Evolutionary conservation across 1,140 invertebrate genomes (phyloP), one percentile per base, ranked within the genome.

Genomic region (Mercenaria mercenaria): DNA sequence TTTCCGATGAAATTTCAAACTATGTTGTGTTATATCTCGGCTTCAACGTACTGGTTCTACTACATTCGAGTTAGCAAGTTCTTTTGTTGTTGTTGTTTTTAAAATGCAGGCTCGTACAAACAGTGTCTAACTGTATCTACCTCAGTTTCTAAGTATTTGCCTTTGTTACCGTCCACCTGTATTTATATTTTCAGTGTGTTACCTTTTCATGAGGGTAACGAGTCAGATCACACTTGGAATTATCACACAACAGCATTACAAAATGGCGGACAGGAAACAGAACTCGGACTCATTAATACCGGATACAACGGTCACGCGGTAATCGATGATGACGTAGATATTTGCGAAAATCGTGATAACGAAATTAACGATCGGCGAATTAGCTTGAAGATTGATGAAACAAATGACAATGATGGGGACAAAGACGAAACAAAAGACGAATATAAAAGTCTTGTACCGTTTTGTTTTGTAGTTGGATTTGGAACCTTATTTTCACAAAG

Each of bases 401-500:
- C 0, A 23, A 26, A 29, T 15, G 37, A 26, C 2, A 1, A 43
- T 0, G 11, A 43, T 43, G 32, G 61, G n/a, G n/a, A 67, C 11
- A 41, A 20, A 18, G 10, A n/a, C 0, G 4, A n/a, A 4, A 43
- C 50, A 37, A 43, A 67, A 47, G 80, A n/a, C 39, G 79, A 74
- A 13, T 89, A 61, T 34, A 82, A 41, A 61, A 89, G 88, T 61
- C 59, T 89, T 32, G 47, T 89, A 8, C 79, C 80, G 18, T 89
- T 89, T 37, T 89, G 80, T 64, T n/a, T 89, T 1, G 34, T 89
- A 0, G 26, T 83, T 23, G 88, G 88, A 47, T 26, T 64, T 34
- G 88, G 88, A 8, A 79, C 80, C 13, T 29, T 89, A 26, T 82
- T 84, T 59, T 83, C 88, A 10, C 79, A 89, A 43, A 89, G 80